phyloP scores from a whole-genome alignment of 2,888 invertebrate genomes.

The Tanytarsus gracilentus region DNA sequence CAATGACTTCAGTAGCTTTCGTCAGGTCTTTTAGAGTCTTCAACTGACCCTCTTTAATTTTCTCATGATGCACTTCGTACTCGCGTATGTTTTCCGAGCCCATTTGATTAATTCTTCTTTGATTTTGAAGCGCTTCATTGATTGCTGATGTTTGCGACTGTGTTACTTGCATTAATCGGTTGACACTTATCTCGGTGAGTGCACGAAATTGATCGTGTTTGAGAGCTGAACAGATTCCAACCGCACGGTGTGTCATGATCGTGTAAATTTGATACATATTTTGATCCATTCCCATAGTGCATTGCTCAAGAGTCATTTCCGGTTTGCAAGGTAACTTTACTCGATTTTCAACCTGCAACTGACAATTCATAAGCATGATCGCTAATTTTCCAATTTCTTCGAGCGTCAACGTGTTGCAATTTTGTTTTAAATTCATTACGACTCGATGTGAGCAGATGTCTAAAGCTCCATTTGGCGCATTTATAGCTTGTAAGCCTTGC shows the following conservation, averaged over 20 bases:
- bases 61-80: neutral
- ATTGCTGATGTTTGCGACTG: constrained; percentile 45
- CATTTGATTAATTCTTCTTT: constrained; percentile 35
- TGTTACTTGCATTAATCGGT: constrained; percentile 50
- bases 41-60: constrained; percentile 4
- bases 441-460: constrained; percentile 29
- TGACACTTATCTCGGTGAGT: constrained; percentile 55
- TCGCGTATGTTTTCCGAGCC: neutral
- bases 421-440: constrained; percentile 15
- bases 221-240: constrained; percentile 57
- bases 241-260: constrained; percentile 55
- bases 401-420: constrained; percentile 14
- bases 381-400: constrained; percentile 58
- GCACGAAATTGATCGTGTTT: constrained; percentile 56
- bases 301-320: constrained; percentile 50
- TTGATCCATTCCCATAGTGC: constrained; percentile 55
- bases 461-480: neutral
- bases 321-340: constrained; percentile 51
- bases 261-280: constrained; percentile 63
- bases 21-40: neutral
- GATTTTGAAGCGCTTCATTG: constrained; percentile 40
- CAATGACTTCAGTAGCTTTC: neutral
- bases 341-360: constrained; percentile 53
- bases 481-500: neutral
- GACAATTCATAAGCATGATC: constrained; percentile 59